Evolutionary conservation across 1,140 invertebrate genomes (phyloP).

Genomic region (Bicyclus anynana): DNA sequence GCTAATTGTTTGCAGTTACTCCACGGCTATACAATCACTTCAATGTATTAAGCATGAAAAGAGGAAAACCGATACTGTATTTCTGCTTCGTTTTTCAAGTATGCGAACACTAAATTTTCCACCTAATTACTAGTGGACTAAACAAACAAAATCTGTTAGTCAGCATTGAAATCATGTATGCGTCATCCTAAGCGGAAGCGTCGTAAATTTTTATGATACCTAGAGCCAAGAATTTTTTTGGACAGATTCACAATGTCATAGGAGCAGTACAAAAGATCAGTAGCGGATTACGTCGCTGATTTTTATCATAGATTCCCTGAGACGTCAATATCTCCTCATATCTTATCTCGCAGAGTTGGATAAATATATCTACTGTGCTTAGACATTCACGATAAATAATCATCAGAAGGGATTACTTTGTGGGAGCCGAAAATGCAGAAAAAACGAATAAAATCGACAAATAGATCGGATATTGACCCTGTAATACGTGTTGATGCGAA

Average conservation of each 20-base stretch:
- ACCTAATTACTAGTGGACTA: background rate
- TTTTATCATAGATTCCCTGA: constrained; percentile 18
- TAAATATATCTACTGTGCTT: constrained; percentile 8
- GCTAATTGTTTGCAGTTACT: constrained; percentile 48
- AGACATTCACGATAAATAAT: constrained; percentile 15
- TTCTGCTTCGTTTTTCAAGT: background rate
- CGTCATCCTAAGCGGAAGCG: background rate
- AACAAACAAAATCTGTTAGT: background rate
- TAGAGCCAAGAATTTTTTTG: background rate
- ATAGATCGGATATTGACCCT: background rate
- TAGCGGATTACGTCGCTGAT: constrained; percentile 11
- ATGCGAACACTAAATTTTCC: background rate
- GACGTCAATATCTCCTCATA: constrained; percentile 12
- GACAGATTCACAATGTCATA: background rate
- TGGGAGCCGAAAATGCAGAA: constrained; percentile 13
- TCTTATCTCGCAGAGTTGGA: constrained; percentile 9
- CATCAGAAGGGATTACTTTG: constrained; percentile 12
- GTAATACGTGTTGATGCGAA: background rate
- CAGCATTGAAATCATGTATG: background rate
- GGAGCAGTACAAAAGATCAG: background rate
- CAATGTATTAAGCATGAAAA: constrained; percentile 16
- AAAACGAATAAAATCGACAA: background rate
- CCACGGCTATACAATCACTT: constrained; percentile 28
- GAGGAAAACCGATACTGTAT: background rate
- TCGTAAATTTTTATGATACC: background rate